These are phyloP conservation scores for Decapterus maruadsi DNA, from an alignment of 2,797 vertebrate genomes.

Conservation along the genomic window DNA sequence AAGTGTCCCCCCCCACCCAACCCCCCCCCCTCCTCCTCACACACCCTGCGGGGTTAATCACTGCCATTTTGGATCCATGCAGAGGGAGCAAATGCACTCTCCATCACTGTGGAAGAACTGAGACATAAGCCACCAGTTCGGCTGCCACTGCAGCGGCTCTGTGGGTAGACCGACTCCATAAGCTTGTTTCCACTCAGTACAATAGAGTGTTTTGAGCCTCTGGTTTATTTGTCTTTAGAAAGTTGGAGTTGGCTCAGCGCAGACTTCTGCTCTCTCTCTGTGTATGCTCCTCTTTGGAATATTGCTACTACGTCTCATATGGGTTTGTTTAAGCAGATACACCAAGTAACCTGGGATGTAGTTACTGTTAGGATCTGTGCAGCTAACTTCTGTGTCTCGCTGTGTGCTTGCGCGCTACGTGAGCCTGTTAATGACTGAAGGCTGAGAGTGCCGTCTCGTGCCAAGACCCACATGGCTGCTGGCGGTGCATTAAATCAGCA, in stretches of 20 bases:
- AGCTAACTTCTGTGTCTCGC: slow-evolving; percentile 64
- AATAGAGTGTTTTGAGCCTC: slow-evolving; percentile 47
- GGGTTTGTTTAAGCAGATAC: slow-evolving; percentile 40
- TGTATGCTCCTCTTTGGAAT: slow-evolving; percentile 29
- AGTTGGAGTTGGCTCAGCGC: slow-evolving; percentile 43
- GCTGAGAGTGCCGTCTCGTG: slow-evolving; percentile 81
- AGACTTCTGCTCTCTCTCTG: slow-evolving; percentile 7
- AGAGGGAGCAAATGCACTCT: slow-evolving; percentile 69
- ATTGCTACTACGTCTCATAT: slow-evolving; percentile 30
- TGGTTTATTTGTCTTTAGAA: slow-evolving; percentile 48
- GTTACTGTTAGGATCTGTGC: slow-evolving; percentile 51
- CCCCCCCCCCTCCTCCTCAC: too few species aligned
- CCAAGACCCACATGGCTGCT: slow-evolving; percentile 89
- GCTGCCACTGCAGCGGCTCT: slow-evolving; percentile 46
- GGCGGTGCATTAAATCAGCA: slow-evolving; percentile 92
- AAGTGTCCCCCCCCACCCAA: slow-evolving; percentile 38
- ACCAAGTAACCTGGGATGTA: slow-evolving; percentile 55
- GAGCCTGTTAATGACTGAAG: slow-evolving; percentile 79
- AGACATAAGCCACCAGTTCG: slow-evolving; percentile 69
- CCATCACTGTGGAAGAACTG: slow-evolving; percentile 82
- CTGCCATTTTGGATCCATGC: slow-evolving; percentile 80
- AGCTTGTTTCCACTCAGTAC: slow-evolving; percentile 69
- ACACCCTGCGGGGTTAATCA: slow-evolving; percentile 79
- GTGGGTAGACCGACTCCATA: slow-evolving; percentile 60
- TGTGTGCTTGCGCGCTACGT: slow-evolving; percentile 50